Evolutionary conservation across 2,797 vertebrate species (phyloP), one percentile per base, ranked within the genome.

Genomic region (Tenualosa thibaudeaui): DNA sequence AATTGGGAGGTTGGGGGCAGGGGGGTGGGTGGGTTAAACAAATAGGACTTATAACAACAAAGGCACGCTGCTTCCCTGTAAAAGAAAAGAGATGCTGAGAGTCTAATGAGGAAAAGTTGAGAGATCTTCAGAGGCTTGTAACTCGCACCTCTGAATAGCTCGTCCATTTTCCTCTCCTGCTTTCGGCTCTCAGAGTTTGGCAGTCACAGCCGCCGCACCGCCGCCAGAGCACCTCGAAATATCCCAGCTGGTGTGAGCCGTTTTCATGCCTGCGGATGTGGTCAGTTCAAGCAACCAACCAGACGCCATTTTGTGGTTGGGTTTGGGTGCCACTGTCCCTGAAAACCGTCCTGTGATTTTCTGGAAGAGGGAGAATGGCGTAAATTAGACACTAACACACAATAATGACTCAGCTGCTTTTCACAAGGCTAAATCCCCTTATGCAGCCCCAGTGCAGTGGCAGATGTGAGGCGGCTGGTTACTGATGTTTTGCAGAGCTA

Each of bases 11-110:
- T 15, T 3, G 53, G 3, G 15, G 15, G n/a, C n/a, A 0, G 49
- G 49, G 1, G 49, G 50, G 50, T n/a, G 5, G 54, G 12, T 13
- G 58, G 83, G 56, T 86, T 84, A 84, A 22, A 81, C 46, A 40
- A 81, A 85, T 58, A 83, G 26, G 56, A 71, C 51, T 81, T 62
- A 82, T 49, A 85, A 82, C 83, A 83, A 85, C 62, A 86, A 83
- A 83, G 75, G 37, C 26, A 31, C 68, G 37, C 81, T n/a, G 82
- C 84, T 50, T 54, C 43, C 75, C 17, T 13, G 46, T 82, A 12
- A 87, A 68, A 56, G 3, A 43, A 22, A 17, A 46, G 54, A 8
- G 37, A 15, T 19, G 37, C 17, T 13, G 17, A 2, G 71, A 13
- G 71, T 46, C 40, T 40, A 43, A 78, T 46, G 37, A 46, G 40